Evolutionary conservation across 2,797 vertebrate species (phyloP), one percentile per base, ranked within the genome.

Genomic region (Argya squamiceps): DNA sequence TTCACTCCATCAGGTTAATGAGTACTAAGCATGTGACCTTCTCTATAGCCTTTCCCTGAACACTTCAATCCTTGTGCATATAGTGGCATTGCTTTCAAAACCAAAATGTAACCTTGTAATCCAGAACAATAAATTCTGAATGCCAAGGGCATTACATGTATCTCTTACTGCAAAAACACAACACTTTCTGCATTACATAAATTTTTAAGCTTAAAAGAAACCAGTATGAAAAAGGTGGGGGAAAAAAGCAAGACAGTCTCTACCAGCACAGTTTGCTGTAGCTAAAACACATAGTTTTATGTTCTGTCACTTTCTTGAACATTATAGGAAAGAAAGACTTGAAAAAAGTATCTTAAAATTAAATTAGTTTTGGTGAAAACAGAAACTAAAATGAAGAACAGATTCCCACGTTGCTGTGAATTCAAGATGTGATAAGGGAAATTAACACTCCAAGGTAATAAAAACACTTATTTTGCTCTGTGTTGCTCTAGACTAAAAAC

Each of bases 371-470:
- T 52, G 15, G 29, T 70, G 59, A 60, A 84, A 56, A 56, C 16
- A 62, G 73, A 89, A 92, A 85, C 37, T 39, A 64, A 95, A 77
- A 77, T 58, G 92, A 85, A 58, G 36, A 89, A 43, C 14, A 86
- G 34, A 58, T 70, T 77, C 73, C 59, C 52, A 52, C 8, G 26
- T 43, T 93, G 63, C 84, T 73, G 60, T 44, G 44, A 94, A 93
- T 89, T 91, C 81, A 89, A 77, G 92, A 83, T 53, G 34, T 39
- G 39, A 88, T 50, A 87, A 68, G 68, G 84, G 84, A 96, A 97
- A 95, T 91, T 50, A 92, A 80, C 78, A 74, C 68, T 80, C 71
- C 44, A 84, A 80, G 60, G 64, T 75, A 91, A 89, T 76, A 95
- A 90, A 95, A 84, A 0, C 15, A 68, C 15, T 78, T 70, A n/a